phyloP scores from a whole-genome alignment of 2,797 vertebrate genomes.

The Spea hammondii region DNA sequence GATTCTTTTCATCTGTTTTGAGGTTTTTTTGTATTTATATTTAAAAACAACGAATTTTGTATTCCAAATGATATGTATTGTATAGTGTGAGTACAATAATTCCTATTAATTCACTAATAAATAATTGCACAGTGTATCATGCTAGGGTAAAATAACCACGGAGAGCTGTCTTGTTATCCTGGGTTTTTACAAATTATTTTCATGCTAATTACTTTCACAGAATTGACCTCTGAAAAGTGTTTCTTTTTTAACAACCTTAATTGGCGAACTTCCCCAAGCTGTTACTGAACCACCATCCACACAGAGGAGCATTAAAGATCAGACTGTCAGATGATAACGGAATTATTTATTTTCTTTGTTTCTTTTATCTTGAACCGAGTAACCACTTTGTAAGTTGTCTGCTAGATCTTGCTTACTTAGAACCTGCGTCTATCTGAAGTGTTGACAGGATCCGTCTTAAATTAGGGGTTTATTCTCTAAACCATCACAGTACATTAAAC shows the following conservation, averaged over 20 bases:
- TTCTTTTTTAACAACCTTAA: neutral
- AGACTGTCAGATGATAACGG: neutral
- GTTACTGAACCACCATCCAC: neutral
- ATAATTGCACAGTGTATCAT: neutral
- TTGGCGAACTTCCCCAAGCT: neutral
- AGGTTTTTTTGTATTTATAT: too few species aligned
- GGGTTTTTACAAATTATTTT: neutral
- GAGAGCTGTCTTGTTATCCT: neutral
- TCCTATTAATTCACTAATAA: neutral
- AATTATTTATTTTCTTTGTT: neutral
- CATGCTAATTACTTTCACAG: slow-evolving; percentile 3
- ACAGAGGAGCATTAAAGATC: slow-evolving; percentile 3
- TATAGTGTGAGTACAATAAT: neutral
- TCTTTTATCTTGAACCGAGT: neutral
- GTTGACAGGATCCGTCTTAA: too few species aligned
- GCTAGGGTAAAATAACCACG: neutral
- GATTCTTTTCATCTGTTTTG: too few species aligned
- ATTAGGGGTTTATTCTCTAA: too few species aligned
- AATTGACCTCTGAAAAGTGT: neutral
- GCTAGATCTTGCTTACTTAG: too few species aligned
- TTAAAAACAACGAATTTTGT: neutral
- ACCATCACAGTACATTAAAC: too few species aligned
- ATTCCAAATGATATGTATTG: neutral
- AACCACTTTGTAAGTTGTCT: too few species aligned
- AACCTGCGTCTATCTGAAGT: too few species aligned